Evolutionary conservation across 92 coral and sea anemone species (phyloP), one percentile per base, ranked within the genome.

Genomic region (Umimayanthus chanpuru): DNA sequence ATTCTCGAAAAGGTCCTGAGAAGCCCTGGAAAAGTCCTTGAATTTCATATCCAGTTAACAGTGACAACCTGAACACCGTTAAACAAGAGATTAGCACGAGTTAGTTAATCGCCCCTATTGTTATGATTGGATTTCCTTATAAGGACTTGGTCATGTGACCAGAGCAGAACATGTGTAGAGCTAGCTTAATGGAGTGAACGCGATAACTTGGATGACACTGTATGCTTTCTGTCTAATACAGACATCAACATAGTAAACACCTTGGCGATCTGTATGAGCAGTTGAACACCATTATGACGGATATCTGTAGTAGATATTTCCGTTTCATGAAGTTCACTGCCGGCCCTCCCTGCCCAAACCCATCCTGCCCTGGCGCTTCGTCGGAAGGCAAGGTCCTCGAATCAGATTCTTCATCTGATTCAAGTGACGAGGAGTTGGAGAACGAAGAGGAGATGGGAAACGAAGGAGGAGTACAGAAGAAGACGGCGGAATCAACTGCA

Each of bases 321-420:
- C 88, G 85, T 40, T 94, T 88, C 71, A 90, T 92, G 65, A 92
- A 94, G 89, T 92, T 92, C 21, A 79, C 83, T 11, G 38, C 77
- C 85, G 96, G 96, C 1, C 95, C 96, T 3, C 88, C 88, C 2
- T 94, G 96, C 53, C 96, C 96, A 0, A 88, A 90, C 71, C 89
- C 89, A 78, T 73, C 88, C 0, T 94, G 96, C 47, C 95, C 95
- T 3, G 96, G 96, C 6, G 92, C 96, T 16, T 38, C 91, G 0
- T 25, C 81, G 0, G 88, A 94, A 18, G 92, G 88, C 2, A 90
- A 79, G 44, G 93, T 88, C 72, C 78, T 84, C 9, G 85, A 89
- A 3, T 73, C 77, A 3, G 93, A 86, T 67, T 74, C 93, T 2
- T 88, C 92, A 44, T 90, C 91, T 29, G 94, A 91, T 9, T 86